These are phyloP conservation scores for Gymnothorax javanicus DNA, from an alignment of 2,797 vertebrate species.

Conservation along the genomic window DNA sequence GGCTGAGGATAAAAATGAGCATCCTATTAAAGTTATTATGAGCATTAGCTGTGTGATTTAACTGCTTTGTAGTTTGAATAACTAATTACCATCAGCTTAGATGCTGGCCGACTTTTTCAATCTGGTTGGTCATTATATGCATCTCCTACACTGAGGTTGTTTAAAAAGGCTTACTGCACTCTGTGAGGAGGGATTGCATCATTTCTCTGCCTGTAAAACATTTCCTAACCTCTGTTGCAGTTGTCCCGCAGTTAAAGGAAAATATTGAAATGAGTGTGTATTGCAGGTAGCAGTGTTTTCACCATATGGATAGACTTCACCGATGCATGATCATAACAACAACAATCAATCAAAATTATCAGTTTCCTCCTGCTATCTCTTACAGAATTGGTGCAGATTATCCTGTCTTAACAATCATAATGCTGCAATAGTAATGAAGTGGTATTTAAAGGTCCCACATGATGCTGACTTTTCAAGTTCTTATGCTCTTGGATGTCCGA, in stretches of 20 bases:
- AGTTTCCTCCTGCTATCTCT: not conserved
- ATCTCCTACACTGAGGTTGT: not conserved
- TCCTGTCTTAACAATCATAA: not conserved
- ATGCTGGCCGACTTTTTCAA: not conserved
- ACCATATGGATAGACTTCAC: not conserved
- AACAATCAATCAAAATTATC: not conserved
- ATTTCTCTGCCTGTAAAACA: not conserved
- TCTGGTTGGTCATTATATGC: not conserved
- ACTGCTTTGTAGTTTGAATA: not conserved
- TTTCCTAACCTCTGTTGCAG: not conserved
- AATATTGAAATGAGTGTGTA: not conserved
- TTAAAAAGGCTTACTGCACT: not conserved
- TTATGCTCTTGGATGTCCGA: too few relatives aligned
- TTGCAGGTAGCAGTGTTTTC: not conserved
- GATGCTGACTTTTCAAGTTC: not conserved
- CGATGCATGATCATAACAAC: not conserved
- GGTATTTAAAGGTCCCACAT: not conserved
- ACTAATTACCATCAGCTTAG: not conserved
- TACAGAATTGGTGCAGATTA: not conserved
- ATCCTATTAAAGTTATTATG: not conserved
- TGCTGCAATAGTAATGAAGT: not conserved
- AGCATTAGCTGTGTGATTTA: too few relatives aligned
- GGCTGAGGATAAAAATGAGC: not conserved
- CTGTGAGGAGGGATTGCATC: not conserved
- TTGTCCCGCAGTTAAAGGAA: not conserved